Evolutionary conservation across 53 echinoderm and acorn worm genomes (phyloP).

Genomic region (Arbacia lixula): DNA sequence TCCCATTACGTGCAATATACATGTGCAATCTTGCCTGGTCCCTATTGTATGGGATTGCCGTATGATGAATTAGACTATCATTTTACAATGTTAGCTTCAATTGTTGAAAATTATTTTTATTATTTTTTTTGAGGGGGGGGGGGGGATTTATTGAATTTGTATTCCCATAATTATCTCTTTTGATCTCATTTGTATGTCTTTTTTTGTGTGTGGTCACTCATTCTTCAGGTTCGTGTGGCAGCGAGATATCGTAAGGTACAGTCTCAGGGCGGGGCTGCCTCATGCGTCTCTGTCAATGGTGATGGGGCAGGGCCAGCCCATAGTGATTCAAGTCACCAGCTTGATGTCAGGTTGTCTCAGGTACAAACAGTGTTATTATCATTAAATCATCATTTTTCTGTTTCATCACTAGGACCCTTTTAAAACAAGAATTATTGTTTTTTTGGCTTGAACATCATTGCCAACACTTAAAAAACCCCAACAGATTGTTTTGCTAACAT

Average conservation of each 20-base stretch:
- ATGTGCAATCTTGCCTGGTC: too few relatives aligned
- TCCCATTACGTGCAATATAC: too few relatives aligned
- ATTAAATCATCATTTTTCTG: not conserved
- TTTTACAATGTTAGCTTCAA: not conserved
- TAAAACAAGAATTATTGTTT: not conserved
- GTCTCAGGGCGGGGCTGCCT: not conserved
- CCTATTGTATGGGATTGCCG: not conserved
- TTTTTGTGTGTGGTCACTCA: not conserved
- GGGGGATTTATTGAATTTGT: too few relatives aligned
- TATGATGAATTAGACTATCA: not conserved
- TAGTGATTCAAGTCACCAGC: constrained; percentile 43
- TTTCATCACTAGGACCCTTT: not conserved
- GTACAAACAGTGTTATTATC: constrained; percentile 18
- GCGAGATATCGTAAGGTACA: constrained; percentile 31
- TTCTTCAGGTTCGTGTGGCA: constrained; percentile 13
- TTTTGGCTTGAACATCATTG: too few relatives aligned
- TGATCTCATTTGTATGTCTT: not conserved
- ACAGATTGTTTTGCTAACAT: not conserved
- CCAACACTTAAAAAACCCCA: too few relatives aligned
- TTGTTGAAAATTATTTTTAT: too few relatives aligned
- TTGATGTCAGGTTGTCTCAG: constrained; percentile 86
- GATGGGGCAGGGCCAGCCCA: not conserved
- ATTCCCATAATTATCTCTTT: not conserved
- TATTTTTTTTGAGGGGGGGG: too few relatives aligned
- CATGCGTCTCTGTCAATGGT: constrained; percentile 27